Evolutionary conservation across 2,888 invertebrate species (phyloP), one percentile per base, ranked within the genome.

Genomic region (Junonia oenone): DNA sequence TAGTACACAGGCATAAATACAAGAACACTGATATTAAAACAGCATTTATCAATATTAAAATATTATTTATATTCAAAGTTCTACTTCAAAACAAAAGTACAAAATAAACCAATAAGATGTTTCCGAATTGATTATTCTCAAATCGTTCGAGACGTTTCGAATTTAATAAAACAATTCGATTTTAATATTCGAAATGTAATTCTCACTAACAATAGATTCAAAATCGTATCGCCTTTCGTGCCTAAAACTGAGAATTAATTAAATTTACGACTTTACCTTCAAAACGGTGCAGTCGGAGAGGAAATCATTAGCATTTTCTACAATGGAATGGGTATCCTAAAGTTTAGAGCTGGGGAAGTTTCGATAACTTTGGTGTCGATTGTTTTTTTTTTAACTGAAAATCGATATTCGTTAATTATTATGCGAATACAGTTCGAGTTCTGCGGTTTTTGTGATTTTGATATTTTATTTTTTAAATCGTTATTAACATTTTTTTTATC

Each of bases 291-390:
- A 69, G 72, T 74, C 70, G 75, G 75, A 72, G 68, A 77, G 81
- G 78, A 79, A 83, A 81, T 84, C 85, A 86, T 87, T 86, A 86
- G 81, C 86, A 85, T 86, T 85, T 83, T 77, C 78, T 80, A 80
- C 79, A 79, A 81, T 74, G 70, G 78, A 71, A 77, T 73, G 78
- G 71, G 71, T 73, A 65, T 56, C 52, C 48, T 56, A 51, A 57
- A 53, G 51, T 43, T 37, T 51, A 46, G 55, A 45, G 55, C 29
- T 50, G 48, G 3, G 8, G 2, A 22, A 26, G 43, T 43, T 43
- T 43, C 43, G 43, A 43, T 13, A 43, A 26, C 26, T 37, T 37
- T 22, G n/a, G 5, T 43, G 13, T 43, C 26, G 26, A 43, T 26
- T 37, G 6, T 37, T 43, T 43, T 26, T 26, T 43, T 17, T 11